These are phyloP conservation scores for Brenthis hecate DNA, from an alignment of 2,888 invertebrate genomes.

Conservation along the genomic window DNA sequence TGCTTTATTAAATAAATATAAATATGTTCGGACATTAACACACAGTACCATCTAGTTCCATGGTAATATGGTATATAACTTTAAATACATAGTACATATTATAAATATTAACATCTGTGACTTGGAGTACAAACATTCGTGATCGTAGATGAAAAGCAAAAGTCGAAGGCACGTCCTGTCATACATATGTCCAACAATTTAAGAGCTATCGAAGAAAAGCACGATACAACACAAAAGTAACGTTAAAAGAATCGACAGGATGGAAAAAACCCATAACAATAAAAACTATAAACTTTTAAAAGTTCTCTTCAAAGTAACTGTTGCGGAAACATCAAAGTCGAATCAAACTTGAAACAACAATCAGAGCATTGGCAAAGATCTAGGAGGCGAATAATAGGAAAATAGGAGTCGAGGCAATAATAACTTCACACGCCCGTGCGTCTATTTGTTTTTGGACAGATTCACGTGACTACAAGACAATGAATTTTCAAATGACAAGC, in stretches of 20 bases:
- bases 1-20: too few relatives aligned
- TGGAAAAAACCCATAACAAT: constrained; percentile 12
- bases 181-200: too few relatives aligned
- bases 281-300: constrained; percentile 17
- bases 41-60: too few relatives aligned
- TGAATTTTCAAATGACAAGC: too few relatives aligned
- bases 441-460: neutral
- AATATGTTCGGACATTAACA: too few relatives aligned
- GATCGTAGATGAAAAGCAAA: too few relatives aligned
- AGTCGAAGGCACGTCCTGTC: too few relatives aligned
- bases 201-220: neutral
- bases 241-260: constrained; percentile 13
- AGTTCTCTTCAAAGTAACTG: constrained; percentile 19
- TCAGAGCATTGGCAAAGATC: constrained; percentile 22
- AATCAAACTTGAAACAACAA: constrained; percentile 33
- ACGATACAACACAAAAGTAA: constrained; percentile 2
- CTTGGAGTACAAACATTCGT: too few relatives aligned
- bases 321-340: constrained; percentile 29
- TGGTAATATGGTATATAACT: too few relatives aligned
- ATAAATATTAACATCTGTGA: too few relatives aligned
- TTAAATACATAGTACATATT: too few relatives aligned
- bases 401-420: neutral
- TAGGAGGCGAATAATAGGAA: neutral
- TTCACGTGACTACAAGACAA: neutral
- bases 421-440: constrained; percentile 20